phyloP scores from a whole-genome alignment of 2,113 vertebrate species.

The Lagopus muta region DNA sequence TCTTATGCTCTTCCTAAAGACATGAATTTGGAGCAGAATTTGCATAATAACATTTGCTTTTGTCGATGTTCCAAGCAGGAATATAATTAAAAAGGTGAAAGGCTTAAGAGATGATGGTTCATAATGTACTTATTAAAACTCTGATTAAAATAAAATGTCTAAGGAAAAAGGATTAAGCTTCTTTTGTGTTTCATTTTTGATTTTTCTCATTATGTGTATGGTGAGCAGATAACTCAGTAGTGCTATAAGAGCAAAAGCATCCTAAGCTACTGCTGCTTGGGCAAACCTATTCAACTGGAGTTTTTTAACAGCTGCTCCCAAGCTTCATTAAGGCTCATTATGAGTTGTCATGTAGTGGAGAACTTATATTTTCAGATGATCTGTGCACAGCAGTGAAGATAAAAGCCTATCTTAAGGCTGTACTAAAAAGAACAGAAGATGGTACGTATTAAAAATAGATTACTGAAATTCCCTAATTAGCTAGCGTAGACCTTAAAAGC shows the following conservation, averaged over 20 bases:
- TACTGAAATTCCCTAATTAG: slow-evolving; percentile 80
- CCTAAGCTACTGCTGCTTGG: slow-evolving; percentile 68
- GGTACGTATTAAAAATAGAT: slow-evolving; percentile 83
- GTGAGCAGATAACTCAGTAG: slow-evolving; percentile 59
- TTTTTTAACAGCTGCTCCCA: slow-evolving; percentile 81
- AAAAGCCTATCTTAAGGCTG: slow-evolving; percentile 84
- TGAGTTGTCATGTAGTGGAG: slow-evolving; percentile 81
- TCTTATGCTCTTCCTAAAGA: slow-evolving; percentile 55
- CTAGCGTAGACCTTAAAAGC: slow-evolving; percentile 73
- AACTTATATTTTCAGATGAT: slow-evolving; percentile 82
- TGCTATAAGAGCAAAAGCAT: slow-evolving; percentile 55
- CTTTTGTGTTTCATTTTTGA: slow-evolving; percentile 61
- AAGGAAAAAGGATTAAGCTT: slow-evolving; percentile 68
- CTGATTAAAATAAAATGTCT: slow-evolving; percentile 76
- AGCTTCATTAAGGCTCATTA: slow-evolving; percentile 86
- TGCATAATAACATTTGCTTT: slow-evolving; percentile 80
- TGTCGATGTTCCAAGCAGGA: slow-evolving; percentile 66
- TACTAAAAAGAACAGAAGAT: slow-evolving; percentile 83
- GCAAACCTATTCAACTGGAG: slow-evolving; percentile 75
- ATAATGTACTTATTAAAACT: slow-evolving; percentile 74
- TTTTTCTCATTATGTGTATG: slow-evolving; percentile 63
- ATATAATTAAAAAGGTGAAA: slow-evolving; percentile 80
- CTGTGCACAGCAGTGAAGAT: slow-evolving; percentile 82
- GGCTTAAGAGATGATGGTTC: slow-evolving; percentile 69
- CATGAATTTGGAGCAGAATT: slow-evolving; percentile 62